Evolutionary conservation across 2,797 vertebrate species (phyloP), one percentile per base, ranked within the genome.

Genomic region (Heterohyrax brucei): DNA sequence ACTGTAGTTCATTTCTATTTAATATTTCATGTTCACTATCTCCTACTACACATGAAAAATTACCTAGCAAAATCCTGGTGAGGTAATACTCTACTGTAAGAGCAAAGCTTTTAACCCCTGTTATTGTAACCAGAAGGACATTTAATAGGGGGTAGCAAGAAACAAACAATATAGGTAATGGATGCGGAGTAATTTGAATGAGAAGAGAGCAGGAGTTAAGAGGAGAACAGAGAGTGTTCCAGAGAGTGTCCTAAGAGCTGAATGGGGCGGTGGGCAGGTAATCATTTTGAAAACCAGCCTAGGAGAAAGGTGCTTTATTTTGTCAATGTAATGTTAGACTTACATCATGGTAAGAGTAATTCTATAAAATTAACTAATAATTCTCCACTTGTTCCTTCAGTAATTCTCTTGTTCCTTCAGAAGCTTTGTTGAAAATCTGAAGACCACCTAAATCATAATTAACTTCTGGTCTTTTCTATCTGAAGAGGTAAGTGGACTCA

Each of bases 51-150:
- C 93, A 81, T 66, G 76, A 86, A 91, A 91, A 87, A 64, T 85
- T 64, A 44, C 62, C 33, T 19, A 56, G 70, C 93, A 70, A 81
- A 95, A 89, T 91, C 86, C 76, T 80, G 22, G 44, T 64, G 88
- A 95, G 88, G 95, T 87, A 95, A 95, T 81, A 70, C 78, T 96
- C 87, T 95, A 89, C 86, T 96, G 82, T 89, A 94, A 95, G 66
- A 77, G 88, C 18, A 68, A 95, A 95, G 86, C 87, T 93, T 83
- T 91, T 94, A 95, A 95, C 86, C 26, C 85, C 76, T 75, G 39
- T 75, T 79, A 79, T 56, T 89, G 18, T 77, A 84, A 64, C 73
- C 48, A 72, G 89, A 79, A 68, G 61, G 22, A 6, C 72, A 81
- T 72, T 88, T 95, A 84, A 77, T 12, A 22, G 61, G 24, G 9